Evolutionary conservation across 2,888 invertebrate genomes (phyloP).

Genomic region (Patella ulyssiponensis): DNA sequence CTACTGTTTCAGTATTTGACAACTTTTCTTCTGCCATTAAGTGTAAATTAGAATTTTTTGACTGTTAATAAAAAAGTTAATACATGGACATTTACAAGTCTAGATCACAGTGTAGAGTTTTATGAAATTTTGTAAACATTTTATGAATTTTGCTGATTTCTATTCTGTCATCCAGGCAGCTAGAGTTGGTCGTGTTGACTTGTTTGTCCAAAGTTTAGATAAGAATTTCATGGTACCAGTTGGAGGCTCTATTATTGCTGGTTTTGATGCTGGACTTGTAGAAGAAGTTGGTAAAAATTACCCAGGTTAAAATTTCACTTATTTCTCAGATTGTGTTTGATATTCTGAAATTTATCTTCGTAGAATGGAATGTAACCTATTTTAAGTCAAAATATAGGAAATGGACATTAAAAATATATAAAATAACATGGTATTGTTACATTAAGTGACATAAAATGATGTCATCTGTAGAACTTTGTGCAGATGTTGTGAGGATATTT

Average conservation of each 20-base stretch:
- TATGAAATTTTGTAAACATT: not conserved
- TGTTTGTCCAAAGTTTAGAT: conserved; percentile 87
- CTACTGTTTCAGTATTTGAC: too few relatives aligned
- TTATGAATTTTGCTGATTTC: conserved; percentile 4
- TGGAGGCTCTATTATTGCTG: conserved; percentile 83
- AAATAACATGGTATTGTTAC: too few relatives aligned
- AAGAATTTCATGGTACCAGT: conserved; percentile 89
- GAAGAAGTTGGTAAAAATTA: conserved; percentile 81
- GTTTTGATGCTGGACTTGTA: conserved; percentile 78
- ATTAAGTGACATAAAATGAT: too few relatives aligned
- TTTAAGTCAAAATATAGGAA: too few relatives aligned
- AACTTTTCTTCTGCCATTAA: too few relatives aligned
- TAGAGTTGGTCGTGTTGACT: conserved; percentile 80
- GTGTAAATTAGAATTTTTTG: not conserved
- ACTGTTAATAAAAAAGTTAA: not conserved
- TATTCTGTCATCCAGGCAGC: conserved; percentile 60
- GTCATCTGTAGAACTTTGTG: not conserved
- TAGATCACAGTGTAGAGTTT: not conserved
- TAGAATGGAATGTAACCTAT: too few relatives aligned
- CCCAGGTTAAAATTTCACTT: conserved; percentile 75
- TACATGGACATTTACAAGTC: not conserved
- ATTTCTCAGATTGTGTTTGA: too few relatives aligned
- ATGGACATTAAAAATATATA: too few relatives aligned
- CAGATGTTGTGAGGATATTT: not conserved
- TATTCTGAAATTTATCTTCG: too few relatives aligned